phyloP scores from a whole-genome alignment of 2,797 vertebrate genomes.

The Cryptoblepharus egeriae region DNA sequence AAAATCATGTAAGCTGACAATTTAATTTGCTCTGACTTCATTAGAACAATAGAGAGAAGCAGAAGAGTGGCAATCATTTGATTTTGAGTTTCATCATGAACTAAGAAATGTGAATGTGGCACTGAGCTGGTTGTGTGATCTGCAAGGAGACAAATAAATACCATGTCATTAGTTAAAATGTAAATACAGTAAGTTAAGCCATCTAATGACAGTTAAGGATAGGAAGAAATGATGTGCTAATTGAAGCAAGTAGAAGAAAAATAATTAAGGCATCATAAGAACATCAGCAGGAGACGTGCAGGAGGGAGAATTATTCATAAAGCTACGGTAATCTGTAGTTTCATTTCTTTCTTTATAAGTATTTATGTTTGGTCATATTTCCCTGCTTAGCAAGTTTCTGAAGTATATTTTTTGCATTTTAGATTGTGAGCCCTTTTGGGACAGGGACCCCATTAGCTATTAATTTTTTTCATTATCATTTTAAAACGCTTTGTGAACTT shows the following conservation, averaged over 20 bases:
- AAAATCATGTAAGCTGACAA: conserved; percentile 15
- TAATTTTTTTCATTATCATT: too few species aligned
- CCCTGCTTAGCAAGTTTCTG: too few species aligned
- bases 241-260: conserved; percentile 46
- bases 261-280: conserved; percentile 57
- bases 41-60: conserved; percentile 41
- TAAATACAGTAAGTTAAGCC: conserved; percentile 61
- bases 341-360: conserved; percentile 33
- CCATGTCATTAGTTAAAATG: conserved; percentile 45
- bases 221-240: conserved; percentile 47
- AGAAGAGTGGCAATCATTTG: conserved; percentile 19
- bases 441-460: too few species aligned
- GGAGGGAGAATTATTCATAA: conserved; percentile 49
- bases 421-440: too few species aligned
- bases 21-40: conserved; percentile 27
- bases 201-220: conserved; percentile 41
- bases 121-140: neutral
- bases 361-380: conserved; percentile 12
- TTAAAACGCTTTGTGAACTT: too few species aligned
- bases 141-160: conserved; percentile 36
- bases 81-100: conserved; percentile 19
- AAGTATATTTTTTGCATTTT: too few species aligned
- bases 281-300: conserved; percentile 35
- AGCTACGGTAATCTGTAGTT: conserved; percentile 17
- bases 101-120: neutral